Base-by-base conservation (phyloP, 2,888 invertebrate genomes). In the Callinectes sapidus region DNA sequence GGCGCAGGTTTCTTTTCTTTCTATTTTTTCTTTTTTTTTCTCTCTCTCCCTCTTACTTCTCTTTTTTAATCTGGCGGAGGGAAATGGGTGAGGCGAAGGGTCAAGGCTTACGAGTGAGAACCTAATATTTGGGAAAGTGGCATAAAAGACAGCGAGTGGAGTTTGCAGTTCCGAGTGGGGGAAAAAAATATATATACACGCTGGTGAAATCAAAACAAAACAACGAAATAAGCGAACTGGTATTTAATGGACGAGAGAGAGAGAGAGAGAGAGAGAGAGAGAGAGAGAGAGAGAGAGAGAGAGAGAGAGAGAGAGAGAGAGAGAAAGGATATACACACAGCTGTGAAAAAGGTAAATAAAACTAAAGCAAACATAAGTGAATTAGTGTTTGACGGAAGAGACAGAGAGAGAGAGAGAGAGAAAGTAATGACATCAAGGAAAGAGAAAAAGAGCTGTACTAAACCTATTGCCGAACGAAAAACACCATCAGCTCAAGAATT, bases 231-330 rank as follows among this genome's bases (percentile, higher is more conserved):
- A 71, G 6, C 28, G 2, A 18, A 23, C 16, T 81, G 16, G 35
- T 35, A 16, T 32, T 35, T 16, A 28, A 32, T 13, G n/a, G 10
- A 5, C 8, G 71, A 71, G 28, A 28, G 28, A 28, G 28, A 71
- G 71, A 71, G 71, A 61, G 61, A 61, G 61, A 61, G 61, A 61
- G 61, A 61, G 61, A 61, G 61, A 71, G 81, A 81, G 81, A 81
- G 81, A 81, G 81, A 35, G 39, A 39, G 39, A 39, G 39, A 39
- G 39, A 39, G 39, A 39, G 39, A 39, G 39, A 39, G 39, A 39
- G 39, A 39, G 39, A 39, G 39, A 39, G 39, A 39, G 39, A 39
- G 39, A 39, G 39, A 39, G 39, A 39, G 39, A 39, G 39, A 39
- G 39, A 39, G 39, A 39, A 5, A 39, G 39, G 39, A 39, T 3